A percentile compares a stretch with the other conserved stretches of the same genome.
Evolutionary conservation across 2,113 vertebrate species (phyloP).

Genomic region (Hippopotamus amphibius): DNA sequence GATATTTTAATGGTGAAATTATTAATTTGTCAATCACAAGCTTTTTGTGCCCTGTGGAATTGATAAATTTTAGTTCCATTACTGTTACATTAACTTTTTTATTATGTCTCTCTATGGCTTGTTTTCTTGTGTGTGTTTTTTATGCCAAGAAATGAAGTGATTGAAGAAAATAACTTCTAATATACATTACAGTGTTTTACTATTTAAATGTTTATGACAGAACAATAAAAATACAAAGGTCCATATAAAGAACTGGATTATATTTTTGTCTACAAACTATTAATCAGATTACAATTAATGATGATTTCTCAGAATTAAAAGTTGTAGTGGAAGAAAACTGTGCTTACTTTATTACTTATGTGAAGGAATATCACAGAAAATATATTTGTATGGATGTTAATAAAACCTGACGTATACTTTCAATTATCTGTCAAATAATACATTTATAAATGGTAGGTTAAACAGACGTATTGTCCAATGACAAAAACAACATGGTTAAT

Average conservation of each 20-base stretch:
- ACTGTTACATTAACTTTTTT: neutral
- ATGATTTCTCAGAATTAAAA: neutral
- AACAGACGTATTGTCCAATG: neutral
- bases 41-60: neutral
- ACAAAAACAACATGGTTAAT: neutral
- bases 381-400: neutral
- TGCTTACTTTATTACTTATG: neutral
- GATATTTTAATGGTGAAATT: neutral
- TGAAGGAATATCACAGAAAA: neutral
- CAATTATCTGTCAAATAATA: neutral
- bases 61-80: neutral
- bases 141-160: neutral
- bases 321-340: neutral
- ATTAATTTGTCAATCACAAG: neutral
- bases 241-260: neutral
- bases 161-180: neutral
- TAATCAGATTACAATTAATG: neutral
- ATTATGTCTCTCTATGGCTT: neutral
- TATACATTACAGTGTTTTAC: neutral
- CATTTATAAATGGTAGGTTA: neutral
- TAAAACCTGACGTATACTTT: neutral
- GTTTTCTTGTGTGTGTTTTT: too few species aligned
- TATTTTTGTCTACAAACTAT: neutral
- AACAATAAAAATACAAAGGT: neutral
- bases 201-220: neutral